These are phyloP conservation scores for Empis stercorea DNA, from an alignment of 2,888 invertebrate genomes.

Conservation along the genomic window DNA sequence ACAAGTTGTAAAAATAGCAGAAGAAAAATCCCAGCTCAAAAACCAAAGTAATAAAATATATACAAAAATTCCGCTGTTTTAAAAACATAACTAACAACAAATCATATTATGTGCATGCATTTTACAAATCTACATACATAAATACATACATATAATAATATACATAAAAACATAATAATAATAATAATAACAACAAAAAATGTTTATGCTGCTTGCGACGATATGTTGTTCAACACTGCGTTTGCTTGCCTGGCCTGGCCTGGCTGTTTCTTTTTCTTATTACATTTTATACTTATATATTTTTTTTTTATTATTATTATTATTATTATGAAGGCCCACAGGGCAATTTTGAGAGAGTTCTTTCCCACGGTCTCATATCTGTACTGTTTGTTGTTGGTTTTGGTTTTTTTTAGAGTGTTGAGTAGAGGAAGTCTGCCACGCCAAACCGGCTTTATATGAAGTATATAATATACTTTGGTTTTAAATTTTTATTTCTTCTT, in stretches of 20 bases:
- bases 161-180: conserved; percentile 3
- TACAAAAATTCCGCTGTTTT: neutral
- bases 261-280: too few species aligned
- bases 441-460: conserved; percentile 21
- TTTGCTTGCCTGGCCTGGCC: too few species aligned
- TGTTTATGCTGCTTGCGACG: too few species aligned
- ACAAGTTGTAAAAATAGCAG: too few species aligned
- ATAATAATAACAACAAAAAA: conserved; percentile 5
- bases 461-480: neutral
- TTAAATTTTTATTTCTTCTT: neutral
- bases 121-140: neutral
- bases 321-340: conserved; percentile 7
- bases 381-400: neutral
- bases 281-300: too few species aligned
- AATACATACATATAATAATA: neutral
- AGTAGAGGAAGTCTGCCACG: conserved; percentile 20
- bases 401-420: neutral
- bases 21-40: conserved; percentile 6
- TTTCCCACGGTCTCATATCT: conserved; percentile 38
- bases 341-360: conserved; percentile 18
- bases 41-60: neutral
- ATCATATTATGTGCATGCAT: neutral
- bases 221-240: too few species aligned
- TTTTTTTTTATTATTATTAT: too few species aligned
- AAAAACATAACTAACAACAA: conserved; percentile 5